Percentiles rank a stretch among this genome's conserved stretches.
Evolutionary conservation across 2,113 vertebrate species (phyloP).

Genomic region (mouse (Mus musculus)): GRCm39 chr5:45682501-45683000

Average conservation of each 20-base stretch:
- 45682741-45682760: neutral
- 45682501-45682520: constrained; percentile 96
- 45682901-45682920: neutral
- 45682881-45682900: constrained; percentile 1
- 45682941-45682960: neutral
- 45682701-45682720: too few species aligned
- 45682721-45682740: neutral
- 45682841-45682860: neutral
- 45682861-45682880: neutral
- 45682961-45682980: neutral
- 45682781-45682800: neutral
- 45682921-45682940: neutral
- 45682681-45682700: constrained; percentile 85
- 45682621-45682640: constrained; percentile 94
- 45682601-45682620: constrained; percentile 95
- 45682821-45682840: neutral
- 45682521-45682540: constrained; percentile 95
- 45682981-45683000: neutral
- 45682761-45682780: neutral
- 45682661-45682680: constrained; percentile 89
- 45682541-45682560: constrained; percentile 97
- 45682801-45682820: neutral
- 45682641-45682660: constrained; percentile 92
- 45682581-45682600: constrained; percentile 94
- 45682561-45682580: constrained; percentile 97